Evolutionary conservation across 2,888 invertebrate genomes (phyloP).

Genomic region (Octonoba sinensis): DNA sequence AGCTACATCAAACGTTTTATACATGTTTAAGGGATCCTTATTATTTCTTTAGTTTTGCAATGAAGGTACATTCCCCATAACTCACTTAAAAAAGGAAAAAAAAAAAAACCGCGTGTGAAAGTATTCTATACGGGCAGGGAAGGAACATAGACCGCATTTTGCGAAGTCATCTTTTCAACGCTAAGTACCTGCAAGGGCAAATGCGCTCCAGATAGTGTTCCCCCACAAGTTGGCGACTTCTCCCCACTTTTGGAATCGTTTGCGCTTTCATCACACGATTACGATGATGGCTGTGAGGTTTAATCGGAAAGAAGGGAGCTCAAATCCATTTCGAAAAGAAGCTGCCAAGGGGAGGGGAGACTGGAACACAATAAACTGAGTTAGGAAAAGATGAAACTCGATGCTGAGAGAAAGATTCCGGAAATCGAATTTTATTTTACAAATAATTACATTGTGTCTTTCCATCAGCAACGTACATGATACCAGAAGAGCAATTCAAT

Average conservation of each 20-base stretch:
- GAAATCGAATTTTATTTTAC: too few relatives aligned
- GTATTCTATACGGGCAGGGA: conserved; percentile 26
- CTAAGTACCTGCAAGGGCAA: conserved; percentile 49
- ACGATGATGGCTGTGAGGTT: conserved; percentile 37
- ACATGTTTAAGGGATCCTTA: too few relatives aligned
- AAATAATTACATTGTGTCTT: too few relatives aligned
- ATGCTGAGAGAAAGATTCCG: too few relatives aligned
- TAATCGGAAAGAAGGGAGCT: conserved; percentile 25
- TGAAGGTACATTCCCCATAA: not conserved
- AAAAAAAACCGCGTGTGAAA: not conserved
- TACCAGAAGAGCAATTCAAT: too few relatives aligned
- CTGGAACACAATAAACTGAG: too few relatives aligned
- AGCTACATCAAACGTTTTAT: too few relatives aligned
- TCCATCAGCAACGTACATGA: too few relatives aligned
- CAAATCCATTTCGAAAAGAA: conserved; percentile 15
- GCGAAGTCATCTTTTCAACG: conserved; percentile 37
- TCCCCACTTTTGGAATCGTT: conserved; percentile 34
- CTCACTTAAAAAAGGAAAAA: conserved; percentile 16
- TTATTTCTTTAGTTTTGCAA: too few relatives aligned
- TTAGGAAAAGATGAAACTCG: too few relatives aligned
- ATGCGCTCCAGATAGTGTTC: conserved; percentile 23
- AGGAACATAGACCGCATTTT: conserved; percentile 15
- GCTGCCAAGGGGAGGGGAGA: not conserved
- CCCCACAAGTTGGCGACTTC: conserved; percentile 11
- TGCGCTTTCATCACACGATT: conserved; percentile 50